Percentiles rank a stretch among this genome's conserved stretches.
phyloP scores from a whole-genome alignment of 2,797 vertebrate species.

The Onychomys arenicola region DNA sequence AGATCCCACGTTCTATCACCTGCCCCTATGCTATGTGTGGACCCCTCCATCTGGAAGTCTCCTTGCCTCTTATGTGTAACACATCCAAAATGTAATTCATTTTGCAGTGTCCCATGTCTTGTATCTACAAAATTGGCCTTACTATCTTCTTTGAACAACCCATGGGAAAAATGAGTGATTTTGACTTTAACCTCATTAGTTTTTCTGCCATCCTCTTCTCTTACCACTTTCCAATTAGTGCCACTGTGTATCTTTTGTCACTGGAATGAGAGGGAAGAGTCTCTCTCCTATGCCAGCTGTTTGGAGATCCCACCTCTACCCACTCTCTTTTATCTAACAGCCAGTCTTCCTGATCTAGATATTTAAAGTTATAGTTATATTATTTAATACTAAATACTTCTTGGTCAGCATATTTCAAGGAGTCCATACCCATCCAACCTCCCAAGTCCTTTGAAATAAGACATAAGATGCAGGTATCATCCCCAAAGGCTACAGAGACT shows the following conservation, averaged over 20 bases:
- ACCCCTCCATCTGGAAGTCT: neutral
- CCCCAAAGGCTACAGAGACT: neutral
- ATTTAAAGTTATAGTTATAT: neutral
- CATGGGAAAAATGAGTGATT: neutral
- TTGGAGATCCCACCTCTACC: neutral
- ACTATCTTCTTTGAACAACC: neutral
- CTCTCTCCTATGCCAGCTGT: neutral
- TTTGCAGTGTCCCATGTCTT: neutral
- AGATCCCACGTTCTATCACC: neutral
- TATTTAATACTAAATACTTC: conserved; percentile 49
- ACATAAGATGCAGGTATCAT: neutral
- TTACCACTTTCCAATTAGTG: neutral
- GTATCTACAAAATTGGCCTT: neutral
- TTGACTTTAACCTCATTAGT: neutral
- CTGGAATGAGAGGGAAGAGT: neutral
- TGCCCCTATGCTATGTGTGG: neutral
- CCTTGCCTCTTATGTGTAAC: neutral
- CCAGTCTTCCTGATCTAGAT: neutral
- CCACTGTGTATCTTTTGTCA: neutral
- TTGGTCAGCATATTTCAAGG: neutral
- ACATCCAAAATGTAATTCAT: neutral
- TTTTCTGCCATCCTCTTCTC: neutral
- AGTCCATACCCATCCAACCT: conserved; percentile 54
- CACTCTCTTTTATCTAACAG: neutral
- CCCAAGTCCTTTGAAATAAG: neutral